Evolutionary conservation across 2,888 invertebrate genomes (phyloP).

Genomic region (Pristionchus maxplancki): DNA sequence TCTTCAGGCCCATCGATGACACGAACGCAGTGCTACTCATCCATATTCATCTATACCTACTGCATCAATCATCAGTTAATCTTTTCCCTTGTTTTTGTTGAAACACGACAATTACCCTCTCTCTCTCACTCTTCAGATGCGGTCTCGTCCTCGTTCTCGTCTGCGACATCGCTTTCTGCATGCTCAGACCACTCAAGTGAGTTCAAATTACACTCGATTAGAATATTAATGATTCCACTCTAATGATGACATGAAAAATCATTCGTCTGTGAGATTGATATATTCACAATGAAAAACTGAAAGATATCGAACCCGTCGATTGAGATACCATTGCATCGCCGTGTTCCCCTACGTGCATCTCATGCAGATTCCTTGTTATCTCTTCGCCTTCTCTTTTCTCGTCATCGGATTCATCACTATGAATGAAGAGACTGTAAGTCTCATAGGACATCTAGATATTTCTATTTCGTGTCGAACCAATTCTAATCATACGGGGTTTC

Average conservation of each 20-base stretch:
- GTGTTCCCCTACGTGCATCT: slow-evolving; percentile 50
- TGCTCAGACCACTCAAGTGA: slow-evolving; percentile 47
- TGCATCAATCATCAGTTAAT: slow-evolving; percentile 45
- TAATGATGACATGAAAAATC: background rate
- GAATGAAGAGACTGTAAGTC: slow-evolving; percentile 43
- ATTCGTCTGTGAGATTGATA: too few species aligned
- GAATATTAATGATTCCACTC: background rate
- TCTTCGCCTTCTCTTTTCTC: slow-evolving; percentile 26
- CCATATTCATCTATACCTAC: slow-evolving; percentile 48
- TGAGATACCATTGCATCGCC: slow-evolving; percentile 8
- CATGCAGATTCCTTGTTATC: slow-evolving; percentile 42
- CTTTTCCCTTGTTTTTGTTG: background rate
- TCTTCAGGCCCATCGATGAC: slow-evolving; percentile 48
- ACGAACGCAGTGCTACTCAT: slow-evolving; percentile 38
- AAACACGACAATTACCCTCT: too few species aligned
- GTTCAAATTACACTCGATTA: background rate
- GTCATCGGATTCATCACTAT: slow-evolving; percentile 47
- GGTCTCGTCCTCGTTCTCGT: slow-evolving; percentile 47
- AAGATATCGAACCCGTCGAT: too few species aligned
- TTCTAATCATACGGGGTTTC: background rate
- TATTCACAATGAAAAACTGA: too few species aligned
- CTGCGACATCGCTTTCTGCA: slow-evolving; percentile 48
- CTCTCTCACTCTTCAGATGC: too few species aligned
- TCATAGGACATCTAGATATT: background rate
- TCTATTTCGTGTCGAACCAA: background rate